Percentiles rank a stretch among this genome's conserved stretches.
Evolutionary conservation across 2,888 invertebrate genomes (phyloP).

Genomic region (Hipparchia semele): DNA sequence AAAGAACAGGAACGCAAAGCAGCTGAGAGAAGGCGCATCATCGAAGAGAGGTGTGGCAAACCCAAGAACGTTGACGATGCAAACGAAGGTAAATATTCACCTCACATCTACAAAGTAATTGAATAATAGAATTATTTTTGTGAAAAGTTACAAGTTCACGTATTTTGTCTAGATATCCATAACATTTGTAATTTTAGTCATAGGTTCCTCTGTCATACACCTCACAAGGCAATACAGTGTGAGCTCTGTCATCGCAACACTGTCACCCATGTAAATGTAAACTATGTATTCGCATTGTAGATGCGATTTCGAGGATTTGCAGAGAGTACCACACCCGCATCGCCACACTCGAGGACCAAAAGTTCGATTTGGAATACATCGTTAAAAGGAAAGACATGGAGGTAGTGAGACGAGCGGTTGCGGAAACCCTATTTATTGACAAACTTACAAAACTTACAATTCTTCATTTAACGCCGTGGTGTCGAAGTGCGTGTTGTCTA

Average conservation of each 20-base stretch:
- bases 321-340: constrained; percentile 96
- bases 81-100: constrained; percentile 91
- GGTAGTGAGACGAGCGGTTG: constrained; percentile 86
- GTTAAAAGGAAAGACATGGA: constrained; percentile 99
- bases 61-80: constrained; percentile 95
- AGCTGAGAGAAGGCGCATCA: constrained; percentile 98
- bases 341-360: constrained; percentile 94
- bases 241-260: constrained; percentile 46
- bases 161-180: constrained; percentile 27
- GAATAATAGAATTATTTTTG: constrained; percentile 18
- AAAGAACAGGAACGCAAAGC: constrained; percentile 99
- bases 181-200: constrained; percentile 32
- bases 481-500: constrained; percentile 73
- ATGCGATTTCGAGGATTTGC: constrained; percentile 88
- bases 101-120: background rate
- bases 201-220: constrained; percentile 42
- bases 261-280: constrained; percentile 49
- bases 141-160: constrained; percentile 20
- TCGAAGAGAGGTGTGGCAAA: constrained; percentile 97
- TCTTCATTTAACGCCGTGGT: constrained; percentile 71
- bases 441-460: constrained; percentile 75
- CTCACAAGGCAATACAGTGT: constrained; percentile 52
- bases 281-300: constrained; percentile 84
- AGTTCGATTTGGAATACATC: constrained; percentile 99
- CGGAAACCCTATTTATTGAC: constrained; percentile 65